Conservation (phyloP, 2,888 invertebrate genomes). For the Embidobia sp. region DNA sequence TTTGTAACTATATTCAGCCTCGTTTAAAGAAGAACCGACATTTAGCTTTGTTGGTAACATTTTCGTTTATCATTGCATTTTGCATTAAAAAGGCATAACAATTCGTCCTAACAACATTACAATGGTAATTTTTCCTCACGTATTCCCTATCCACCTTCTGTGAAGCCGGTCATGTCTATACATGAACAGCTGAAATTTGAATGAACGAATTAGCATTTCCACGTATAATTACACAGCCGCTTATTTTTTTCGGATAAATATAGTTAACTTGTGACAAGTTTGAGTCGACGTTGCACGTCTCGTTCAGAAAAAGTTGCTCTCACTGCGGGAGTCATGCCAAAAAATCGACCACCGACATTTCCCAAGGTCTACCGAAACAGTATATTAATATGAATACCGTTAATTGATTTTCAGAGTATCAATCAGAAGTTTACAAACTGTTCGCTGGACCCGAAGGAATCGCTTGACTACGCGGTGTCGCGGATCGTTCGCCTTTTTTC, state of each 20-base stretch:
- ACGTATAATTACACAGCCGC: slow-evolving; percentile 31
- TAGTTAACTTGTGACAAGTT: slow-evolving; percentile 17
- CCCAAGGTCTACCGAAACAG: background rate
- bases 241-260: slow-evolving; percentile 29
- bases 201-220: slow-evolving; percentile 40
- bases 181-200: slow-evolving; percentile 26
- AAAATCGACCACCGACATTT: slow-evolving; percentile 67
- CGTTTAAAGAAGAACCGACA: no score
- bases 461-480: no score
- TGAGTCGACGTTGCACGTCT: slow-evolving; percentile 75
- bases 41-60: no score
- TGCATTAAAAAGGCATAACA: no score
- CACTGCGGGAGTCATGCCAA: slow-evolving; percentile 68
- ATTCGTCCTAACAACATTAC: no score
- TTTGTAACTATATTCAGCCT: no score
- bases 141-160: no score
- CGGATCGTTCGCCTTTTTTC: slow-evolving; percentile 3
- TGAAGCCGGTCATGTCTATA: no score
- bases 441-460: no score
- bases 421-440: background rate
- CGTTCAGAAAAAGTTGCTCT: slow-evolving; percentile 72
- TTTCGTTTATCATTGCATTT: background rate
- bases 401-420: slow-evolving; percentile 42
- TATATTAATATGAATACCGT: slow-evolving; percentile 25
- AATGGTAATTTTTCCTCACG: slow-evolving; percentile 10